Evolutionary conservation across 2,888 invertebrate genomes (phyloP).

Genomic region (Eremobia ochroleuca): DNA sequence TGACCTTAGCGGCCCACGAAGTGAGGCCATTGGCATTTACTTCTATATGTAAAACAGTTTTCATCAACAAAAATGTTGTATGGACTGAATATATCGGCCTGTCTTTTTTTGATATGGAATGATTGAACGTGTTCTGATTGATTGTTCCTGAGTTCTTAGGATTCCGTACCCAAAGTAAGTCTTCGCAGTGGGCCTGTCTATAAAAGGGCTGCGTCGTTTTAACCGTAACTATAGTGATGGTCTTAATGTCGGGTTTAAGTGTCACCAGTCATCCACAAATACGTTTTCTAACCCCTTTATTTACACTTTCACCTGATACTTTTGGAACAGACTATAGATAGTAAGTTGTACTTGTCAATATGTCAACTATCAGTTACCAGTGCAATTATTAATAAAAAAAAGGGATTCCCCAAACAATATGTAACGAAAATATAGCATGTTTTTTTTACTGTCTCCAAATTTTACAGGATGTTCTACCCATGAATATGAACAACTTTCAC

Average conservation of each 20-base stretch:
- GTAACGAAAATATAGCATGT: not conserved
- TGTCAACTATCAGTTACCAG: not conserved
- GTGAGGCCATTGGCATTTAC: constrained; percentile 79
- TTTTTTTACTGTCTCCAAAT: no score
- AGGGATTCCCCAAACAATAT: not conserved
- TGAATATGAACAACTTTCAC: no score
- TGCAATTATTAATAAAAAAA: not conserved
- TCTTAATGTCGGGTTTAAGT: not conserved
- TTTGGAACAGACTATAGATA: not conserved
- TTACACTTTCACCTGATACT: not conserved
- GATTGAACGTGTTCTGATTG: constrained; percentile 6
- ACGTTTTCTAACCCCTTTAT: not conserved
- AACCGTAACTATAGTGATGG: not conserved
- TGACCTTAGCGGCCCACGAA: constrained; percentile 76
- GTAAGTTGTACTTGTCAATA: not conserved
- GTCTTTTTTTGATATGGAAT: constrained; percentile 5
- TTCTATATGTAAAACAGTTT: constrained; percentile 56
- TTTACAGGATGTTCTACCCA: no score
- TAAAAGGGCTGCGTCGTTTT: no score
- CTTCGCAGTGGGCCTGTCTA: not conserved
- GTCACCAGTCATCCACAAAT: not conserved
- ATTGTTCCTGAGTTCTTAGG: not conserved
- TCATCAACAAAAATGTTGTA: constrained; percentile 35
- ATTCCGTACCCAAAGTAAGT: not conserved
- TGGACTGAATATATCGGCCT: constrained; percentile 9